Evolutionary conservation across 2,113 vertebrate species (phyloP), one percentile per base, ranked within the genome.

Genomic region (Cololabis saira): DNA sequence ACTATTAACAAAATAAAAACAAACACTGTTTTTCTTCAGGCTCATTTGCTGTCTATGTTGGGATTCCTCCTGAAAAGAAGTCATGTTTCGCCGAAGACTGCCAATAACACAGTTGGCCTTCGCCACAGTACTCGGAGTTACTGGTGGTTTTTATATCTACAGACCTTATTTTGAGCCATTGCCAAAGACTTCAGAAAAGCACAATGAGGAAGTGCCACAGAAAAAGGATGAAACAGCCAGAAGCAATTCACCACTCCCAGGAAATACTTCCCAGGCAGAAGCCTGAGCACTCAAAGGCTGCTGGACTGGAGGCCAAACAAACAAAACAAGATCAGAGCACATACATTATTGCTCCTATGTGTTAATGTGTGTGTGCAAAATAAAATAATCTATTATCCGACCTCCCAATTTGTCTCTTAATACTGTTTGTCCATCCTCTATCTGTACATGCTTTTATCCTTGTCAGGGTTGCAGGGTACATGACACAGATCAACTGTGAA

Each of bases 71-170:
- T 9, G 8, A 21, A 67, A 15, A 67, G 19, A 55, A 57, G 61
- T 7, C 49, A 93, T 92, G 80, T 87, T 95, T 86, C 70, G 77
- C 49, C 67, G 80, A 51, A 91, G 93, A 66, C n/a, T 96, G 24
- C 87, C 93, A 7, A 84, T 95, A 40, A 43, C 90, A 33, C 91
- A 95, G 41, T 16, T 95, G 12, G 58, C 87, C 3, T 44, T 96
- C 24, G 93, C 86, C 8, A 58, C 74, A 10, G 1, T 92, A 22
- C 71, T 97, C 5, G 96, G 97, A 74, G 87, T 97, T 53, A 78
- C 30, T 41, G 94, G 95, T 61, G 97, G 96, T 0, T 0, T 97
- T 45, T 99, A 98, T 68, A 93, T 98, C 70, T 98, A 95, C 82
- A 92, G 83, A 71, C 97, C 96, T 14, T 51, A 91, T 63, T 94